phyloP scores from a whole-genome alignment of 1,140 invertebrate genomes.

The Colletes gigas region DNA sequence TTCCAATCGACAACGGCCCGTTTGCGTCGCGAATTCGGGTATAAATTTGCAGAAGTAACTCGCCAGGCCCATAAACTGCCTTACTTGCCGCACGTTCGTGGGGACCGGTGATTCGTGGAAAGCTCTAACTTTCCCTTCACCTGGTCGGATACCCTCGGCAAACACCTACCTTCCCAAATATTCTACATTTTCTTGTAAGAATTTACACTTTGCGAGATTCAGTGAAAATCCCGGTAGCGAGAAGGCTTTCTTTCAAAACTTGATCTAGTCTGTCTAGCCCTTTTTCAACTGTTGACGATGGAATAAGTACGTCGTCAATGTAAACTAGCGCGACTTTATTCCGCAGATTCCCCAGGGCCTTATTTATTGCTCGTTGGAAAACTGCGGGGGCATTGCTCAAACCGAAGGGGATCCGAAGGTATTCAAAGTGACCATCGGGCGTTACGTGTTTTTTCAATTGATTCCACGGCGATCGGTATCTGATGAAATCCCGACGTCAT shows the following conservation, averaged over 20 bases:
- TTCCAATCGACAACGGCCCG: too few species aligned
- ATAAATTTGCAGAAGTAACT: conserved; percentile 17
- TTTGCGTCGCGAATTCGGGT: neutral
- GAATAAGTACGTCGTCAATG: conserved; percentile 25
- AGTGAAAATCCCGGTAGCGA: neutral
- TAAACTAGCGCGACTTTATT: conserved; percentile 16
- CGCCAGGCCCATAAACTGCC: conserved; percentile 15
- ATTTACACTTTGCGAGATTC: conserved; percentile 1
- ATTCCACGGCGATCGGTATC: neutral
- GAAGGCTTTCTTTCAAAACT: neutral
- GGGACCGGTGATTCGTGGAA: neutral
- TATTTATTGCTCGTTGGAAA: too few species aligned
- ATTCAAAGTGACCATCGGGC: neutral
- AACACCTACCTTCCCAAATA: conserved; percentile 1
- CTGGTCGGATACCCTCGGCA: neutral
- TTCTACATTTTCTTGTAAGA: neutral
- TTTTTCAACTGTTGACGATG: neutral
- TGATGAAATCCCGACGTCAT: neutral
- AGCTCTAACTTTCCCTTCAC: neutral
- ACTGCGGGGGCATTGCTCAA: neutral
- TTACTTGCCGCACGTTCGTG: neutral
- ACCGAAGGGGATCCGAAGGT: conserved; percentile 3
- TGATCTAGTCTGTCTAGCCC: neutral
- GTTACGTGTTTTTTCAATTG: conserved; percentile 1
- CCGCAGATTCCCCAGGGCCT: neutral